A percentile compares a stretch with the other conserved stretches of the same genome.
Evolutionary conservation across 2,888 invertebrate genomes (phyloP).

Genomic region (Caenorhabditis japonica): DNA sequence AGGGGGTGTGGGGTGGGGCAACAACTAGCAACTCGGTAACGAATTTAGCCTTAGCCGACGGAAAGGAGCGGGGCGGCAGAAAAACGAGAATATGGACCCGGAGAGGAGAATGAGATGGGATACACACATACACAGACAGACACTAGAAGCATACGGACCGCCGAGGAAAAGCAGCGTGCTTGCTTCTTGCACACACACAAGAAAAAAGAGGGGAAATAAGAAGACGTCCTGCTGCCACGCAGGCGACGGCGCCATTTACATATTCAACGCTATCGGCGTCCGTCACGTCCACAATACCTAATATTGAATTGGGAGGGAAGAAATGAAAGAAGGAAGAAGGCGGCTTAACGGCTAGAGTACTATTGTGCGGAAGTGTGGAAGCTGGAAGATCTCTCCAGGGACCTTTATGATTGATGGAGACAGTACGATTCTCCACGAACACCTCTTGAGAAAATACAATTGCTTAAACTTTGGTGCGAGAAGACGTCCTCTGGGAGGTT

Average conservation of each 20-base stretch:
- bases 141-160: not conserved
- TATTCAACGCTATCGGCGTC: conserved; percentile 24
- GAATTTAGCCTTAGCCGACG: conserved; percentile 41
- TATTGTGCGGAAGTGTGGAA: too few species aligned
- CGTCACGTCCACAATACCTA: not conserved
- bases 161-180: not conserved
- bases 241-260: conserved; percentile 18
- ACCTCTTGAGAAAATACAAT: not conserved
- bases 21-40: conserved; percentile 52
- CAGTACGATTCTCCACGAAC: too few species aligned
- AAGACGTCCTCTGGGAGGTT: conserved; percentile 40
- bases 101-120: conserved; percentile 47
- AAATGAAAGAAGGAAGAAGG: not conserved
- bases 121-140: conserved; percentile 28
- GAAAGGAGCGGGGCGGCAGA: conserved; percentile 26
- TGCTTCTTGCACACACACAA: conserved; percentile 15
- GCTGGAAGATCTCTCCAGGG: too few species aligned
- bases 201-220: conserved; percentile 8
- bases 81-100: conserved; percentile 52
- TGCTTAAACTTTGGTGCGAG: conserved; percentile 14
- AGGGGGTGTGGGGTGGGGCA: not conserved
- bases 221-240: conserved; percentile 4
- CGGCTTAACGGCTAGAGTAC: too few species aligned
- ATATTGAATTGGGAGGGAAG: conserved; percentile 19
- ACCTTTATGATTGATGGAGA: too few species aligned